Base-by-base conservation (phyloP, 2,888 invertebrate species). In the Eristalis tenax region DNA sequence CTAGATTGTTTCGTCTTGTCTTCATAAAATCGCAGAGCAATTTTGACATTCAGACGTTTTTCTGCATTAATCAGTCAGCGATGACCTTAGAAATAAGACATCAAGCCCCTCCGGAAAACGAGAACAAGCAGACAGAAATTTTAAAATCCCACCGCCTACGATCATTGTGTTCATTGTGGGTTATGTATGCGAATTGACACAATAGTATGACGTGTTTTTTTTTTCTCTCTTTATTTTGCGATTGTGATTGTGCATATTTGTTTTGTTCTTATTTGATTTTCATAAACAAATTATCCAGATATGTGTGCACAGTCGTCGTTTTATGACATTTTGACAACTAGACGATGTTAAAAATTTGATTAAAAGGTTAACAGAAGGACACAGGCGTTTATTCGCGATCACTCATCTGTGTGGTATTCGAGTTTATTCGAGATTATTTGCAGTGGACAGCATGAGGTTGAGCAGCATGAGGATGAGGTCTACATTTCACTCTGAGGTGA, bases 1-100 rank as follows among this genome's bases (percentile, higher is more conserved):
- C 50, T 50, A 50, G 50, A 50, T 6, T 18, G 10, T 50, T 50
- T 32, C 32, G 10, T 32, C 32, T 32, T 32, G 4, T 32, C 6
- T 50, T n/a, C 50, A n/a, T n/a, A 4, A 50, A 50, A 18, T 18
- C 18, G 50, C 50, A 1, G 18, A 50, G 50, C 50, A 18, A 50
- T 50, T 50, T 50, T 18, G 18, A 50, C 50, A 50, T 50, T 50
- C n/a, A 40, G 40, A n/a, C 68, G 50, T 63, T 50, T 61, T 66
- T 38, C 66, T 74, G 73, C 68, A 80, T 74, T 80, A 73, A 80
- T 80, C 66, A 80, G 80, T 13, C 74, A 61, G 23, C 74, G 56
- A 80, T 80, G 80, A 80, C 80, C 80, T 80, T 80, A 73, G 61
- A 66, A 73, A 56, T 57, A 74, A 74, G 66, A 59, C 50, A 50